Percentiles rank a stretch among this genome's conserved stretches.
Evolutionary conservation across 2,113 vertebrate species (phyloP).

Genomic region (Phoenicopterus ruber): DNA sequence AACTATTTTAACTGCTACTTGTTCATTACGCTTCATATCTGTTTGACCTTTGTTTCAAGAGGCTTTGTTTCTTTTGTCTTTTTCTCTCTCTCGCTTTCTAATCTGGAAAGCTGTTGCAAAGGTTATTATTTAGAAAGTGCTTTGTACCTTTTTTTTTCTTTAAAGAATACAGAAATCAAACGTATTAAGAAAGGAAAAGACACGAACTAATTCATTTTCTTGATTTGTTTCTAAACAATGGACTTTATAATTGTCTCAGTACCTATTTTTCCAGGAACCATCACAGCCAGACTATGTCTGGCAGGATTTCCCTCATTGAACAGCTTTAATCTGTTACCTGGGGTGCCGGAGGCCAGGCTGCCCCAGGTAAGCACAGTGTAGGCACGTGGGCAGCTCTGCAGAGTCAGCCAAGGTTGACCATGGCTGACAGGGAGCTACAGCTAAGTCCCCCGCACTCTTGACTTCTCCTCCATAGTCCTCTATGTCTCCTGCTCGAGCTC

Average conservation of each 20-base stretch:
- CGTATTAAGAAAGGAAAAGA: neutral
- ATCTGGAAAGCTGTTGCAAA: neutral
- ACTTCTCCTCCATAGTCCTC: neutral
- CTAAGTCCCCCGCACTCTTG: neutral
- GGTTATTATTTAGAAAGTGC: neutral
- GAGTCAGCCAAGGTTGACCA: neutral
- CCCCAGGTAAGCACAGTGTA: fast-evolving
- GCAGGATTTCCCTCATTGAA: neutral
- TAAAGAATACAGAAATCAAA: neutral
- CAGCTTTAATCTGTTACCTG: neutral
- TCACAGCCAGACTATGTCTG: neutral
- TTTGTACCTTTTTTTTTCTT: neutral
- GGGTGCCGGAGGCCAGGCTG: neutral
- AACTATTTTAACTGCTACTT: neutral
- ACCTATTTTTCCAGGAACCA: neutral
- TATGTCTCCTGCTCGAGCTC: fast-evolving
- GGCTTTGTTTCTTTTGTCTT: neutral
- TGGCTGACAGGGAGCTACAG: neutral
- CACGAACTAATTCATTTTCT: neutral
- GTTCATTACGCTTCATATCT: neutral
- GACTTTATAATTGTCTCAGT: neutral
- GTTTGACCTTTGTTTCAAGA: neutral
- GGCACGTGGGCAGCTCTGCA: neutral
- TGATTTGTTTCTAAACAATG: neutral
- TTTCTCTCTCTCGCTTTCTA: neutral